Percentiles rank a stretch among this genome's conserved stretches.
Evolutionary conservation across 1,140 invertebrate genomes (phyloP).

Genomic region (Gryllus bimaculatus): DNA sequence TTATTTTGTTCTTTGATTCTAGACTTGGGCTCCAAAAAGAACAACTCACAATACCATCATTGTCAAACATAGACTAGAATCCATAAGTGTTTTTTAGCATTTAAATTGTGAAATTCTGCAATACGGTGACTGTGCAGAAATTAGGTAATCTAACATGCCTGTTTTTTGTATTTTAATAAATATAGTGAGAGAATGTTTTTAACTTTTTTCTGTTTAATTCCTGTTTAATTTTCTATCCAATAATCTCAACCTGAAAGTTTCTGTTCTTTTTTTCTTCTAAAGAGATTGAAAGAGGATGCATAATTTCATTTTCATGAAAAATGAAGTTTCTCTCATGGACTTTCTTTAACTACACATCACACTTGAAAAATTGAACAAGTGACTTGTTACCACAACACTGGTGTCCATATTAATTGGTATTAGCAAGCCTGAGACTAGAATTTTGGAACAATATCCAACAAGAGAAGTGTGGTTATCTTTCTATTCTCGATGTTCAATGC

Average conservation of each 20-base stretch:
- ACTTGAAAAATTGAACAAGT: background rate
- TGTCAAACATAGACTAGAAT: too few species aligned
- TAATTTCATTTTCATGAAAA: too few species aligned
- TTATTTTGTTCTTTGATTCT: background rate
- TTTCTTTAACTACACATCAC: too few species aligned
- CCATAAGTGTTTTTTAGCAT: too few species aligned
- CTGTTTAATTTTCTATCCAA: background rate
- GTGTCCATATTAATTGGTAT: background rate
- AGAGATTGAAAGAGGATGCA: too few species aligned
- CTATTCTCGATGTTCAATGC: background rate
- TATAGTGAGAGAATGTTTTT: too few species aligned
- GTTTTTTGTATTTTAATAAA: too few species aligned
- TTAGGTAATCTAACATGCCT: too few species aligned
- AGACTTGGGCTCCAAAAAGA: background rate
- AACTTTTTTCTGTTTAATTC: background rate
- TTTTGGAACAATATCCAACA: background rate
- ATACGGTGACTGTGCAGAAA: too few species aligned
- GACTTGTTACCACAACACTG: background rate
- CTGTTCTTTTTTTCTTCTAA: background rate
- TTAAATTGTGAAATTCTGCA: too few species aligned
- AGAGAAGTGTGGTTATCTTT: conserved; percentile 4
- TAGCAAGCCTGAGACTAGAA: background rate
- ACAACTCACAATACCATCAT: too few species aligned
- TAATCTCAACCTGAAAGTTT: background rate
- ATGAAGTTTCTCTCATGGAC: too few species aligned